Evolutionary conservation across 1,140 invertebrate species (phyloP), one percentile per base, ranked within the genome.

Genomic region (Monochamus saltuarius): DNA sequence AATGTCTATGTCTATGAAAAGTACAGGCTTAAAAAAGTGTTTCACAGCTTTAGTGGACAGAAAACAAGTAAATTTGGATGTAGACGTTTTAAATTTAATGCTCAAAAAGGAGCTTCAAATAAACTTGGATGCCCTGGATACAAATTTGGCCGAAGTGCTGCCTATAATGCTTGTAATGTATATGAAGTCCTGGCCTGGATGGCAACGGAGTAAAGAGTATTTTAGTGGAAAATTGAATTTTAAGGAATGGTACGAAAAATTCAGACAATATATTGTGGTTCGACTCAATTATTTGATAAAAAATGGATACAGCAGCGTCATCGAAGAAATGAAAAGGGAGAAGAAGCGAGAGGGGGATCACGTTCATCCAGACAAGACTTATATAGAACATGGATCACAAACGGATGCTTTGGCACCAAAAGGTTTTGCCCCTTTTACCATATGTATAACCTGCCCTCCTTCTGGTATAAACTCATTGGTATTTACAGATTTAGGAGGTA

Each of bases 121-220:
- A n/a, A 38, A 61, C 43, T 16, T 64, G 9, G 52, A 64, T 43
- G n/a, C 0, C 16, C 52, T 66, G 29, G 49, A 61, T 13, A 17
- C 39, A 2, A 42, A 42, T 11, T 39, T 64, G 16, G 47, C 35
- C 1, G 17, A 9, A 16, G 35, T 58, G 38, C 43, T 66, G 17
- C 64, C 61, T 7, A 62, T 64, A 37, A 59, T 66, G 50, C 35
- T 69, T 4, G 61, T 69, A n/a, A 56, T 49, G 47, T 66, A 69
- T 49, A 64, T 65, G 11, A 68, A 56, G 54, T 61, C 53, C 7
- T 68, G 66, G 66, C 66, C 66, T 19, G 66, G 66, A 19, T 68
- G 66, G 66, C 55, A 61, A 45, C 58, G 47, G 40, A 68, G 63
- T 52, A 40, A 38, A 38, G 64, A 68, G 34, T 68, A 64, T 43